Evolutionary conservation across 2,888 invertebrate genomes (phyloP).

Genomic region (Isoperla grammatica): DNA sequence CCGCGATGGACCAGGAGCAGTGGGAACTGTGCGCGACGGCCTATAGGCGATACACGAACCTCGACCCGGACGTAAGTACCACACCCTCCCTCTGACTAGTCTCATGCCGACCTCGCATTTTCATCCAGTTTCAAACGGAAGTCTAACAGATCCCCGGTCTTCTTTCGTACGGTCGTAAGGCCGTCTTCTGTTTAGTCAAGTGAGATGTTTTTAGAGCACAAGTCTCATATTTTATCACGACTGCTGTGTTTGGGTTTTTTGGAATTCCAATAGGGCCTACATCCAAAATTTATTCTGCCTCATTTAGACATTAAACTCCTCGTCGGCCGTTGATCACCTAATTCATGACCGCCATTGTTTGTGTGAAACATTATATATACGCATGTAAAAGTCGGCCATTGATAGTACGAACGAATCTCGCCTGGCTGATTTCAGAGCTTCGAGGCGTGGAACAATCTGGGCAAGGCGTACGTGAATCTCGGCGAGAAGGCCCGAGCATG

Average conservation of each 20-base stretch:
- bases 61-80: constrained; percentile 62
- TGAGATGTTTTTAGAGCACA: too few species aligned
- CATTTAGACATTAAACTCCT: too few species aligned
- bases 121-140: background rate
- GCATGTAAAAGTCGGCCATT: too few species aligned
- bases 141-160: background rate
- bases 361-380: too few species aligned
- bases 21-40: constrained; percentile 80
- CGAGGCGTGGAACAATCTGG: constrained; percentile 98
- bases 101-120: background rate
- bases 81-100: background rate
- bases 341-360: too few species aligned
- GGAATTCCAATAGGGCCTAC: too few species aligned
- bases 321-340: too few species aligned
- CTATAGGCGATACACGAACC: constrained; percentile 77
- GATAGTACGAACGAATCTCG: too few species aligned
- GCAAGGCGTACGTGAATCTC: constrained; percentile 84
- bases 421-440: constrained; percentile 77
- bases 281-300: too few species aligned
- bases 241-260: too few species aligned
- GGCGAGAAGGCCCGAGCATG: constrained; percentile 83
- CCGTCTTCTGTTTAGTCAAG: too few species aligned
- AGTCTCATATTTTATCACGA: too few species aligned
- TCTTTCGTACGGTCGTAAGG: background rate
- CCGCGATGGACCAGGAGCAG: constrained; percentile 69